These are phyloP conservation scores for Macrotrachela quadricornifera DNA, from an alignment of 1,140 invertebrate species.

Conservation along the genomic window DNA sequence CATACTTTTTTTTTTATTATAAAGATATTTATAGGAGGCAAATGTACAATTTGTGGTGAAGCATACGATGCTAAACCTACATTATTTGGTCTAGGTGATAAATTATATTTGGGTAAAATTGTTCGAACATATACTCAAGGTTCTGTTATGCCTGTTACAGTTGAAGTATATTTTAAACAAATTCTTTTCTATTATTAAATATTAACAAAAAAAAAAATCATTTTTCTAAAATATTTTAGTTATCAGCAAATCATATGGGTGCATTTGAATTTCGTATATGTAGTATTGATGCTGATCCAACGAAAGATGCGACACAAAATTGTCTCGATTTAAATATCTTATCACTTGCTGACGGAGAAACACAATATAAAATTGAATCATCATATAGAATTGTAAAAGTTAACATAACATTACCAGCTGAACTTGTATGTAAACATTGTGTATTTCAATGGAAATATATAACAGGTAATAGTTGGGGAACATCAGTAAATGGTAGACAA, in stretches of 20 bases:
- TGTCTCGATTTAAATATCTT: slow-evolving; percentile 10
- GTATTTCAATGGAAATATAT: slow-evolving; percentile 65
- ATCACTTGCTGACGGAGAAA: too few relatives aligned
- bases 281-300: slow-evolving; percentile 35
- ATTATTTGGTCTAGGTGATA: slow-evolving; percentile 26
- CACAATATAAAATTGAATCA: too few relatives aligned
- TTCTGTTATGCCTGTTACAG: slow-evolving; percentile 9
- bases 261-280: slow-evolving; percentile 20
- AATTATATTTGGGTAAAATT: slow-evolving; percentile 24
- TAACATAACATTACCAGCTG: slow-evolving; percentile 40
- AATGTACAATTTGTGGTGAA: slow-evolving; percentile 33
- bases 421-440: slow-evolving; percentile 58
- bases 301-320: slow-evolving; percentile 11
- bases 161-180: not conserved
- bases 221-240: not conserved
- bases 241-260: slow-evolving; percentile 18
- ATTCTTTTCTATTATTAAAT: too few relatives aligned
- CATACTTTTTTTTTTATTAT: too few relatives aligned
- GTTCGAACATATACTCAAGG: slow-evolving; percentile 18
- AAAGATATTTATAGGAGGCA: slow-evolving; percentile 13
- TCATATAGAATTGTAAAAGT: too few relatives aligned
- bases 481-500: not conserved
- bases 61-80: slow-evolving; percentile 15
- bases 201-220: too few relatives aligned
- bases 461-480: slow-evolving; percentile 17